Conservation (phyloP, 2,797 vertebrate genomes). For the Periophthalmus magnuspinnatus region DNA sequence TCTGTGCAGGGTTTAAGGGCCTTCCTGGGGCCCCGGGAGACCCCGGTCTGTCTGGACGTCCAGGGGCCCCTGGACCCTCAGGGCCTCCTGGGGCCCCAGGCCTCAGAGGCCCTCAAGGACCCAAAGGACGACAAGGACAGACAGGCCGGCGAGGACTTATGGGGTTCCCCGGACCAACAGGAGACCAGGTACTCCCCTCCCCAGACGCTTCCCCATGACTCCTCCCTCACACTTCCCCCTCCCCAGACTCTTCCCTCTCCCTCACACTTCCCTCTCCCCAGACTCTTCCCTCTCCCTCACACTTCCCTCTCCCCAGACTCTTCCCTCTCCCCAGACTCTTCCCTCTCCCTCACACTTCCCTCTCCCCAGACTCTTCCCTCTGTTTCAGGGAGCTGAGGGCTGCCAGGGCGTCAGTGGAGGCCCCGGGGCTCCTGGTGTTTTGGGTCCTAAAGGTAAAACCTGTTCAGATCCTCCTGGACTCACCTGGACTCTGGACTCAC, state of each 20-base stretch:
- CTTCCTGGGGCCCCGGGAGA: neutral
- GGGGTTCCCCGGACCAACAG: neutral
- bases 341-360: too few relatives aligned
- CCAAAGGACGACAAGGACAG: neutral
- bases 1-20: conserved; percentile 1
- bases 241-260: too few relatives aligned
- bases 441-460: neutral
- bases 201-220: neutral
- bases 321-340: too few relatives aligned
- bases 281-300: neutral
- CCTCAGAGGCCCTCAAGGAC: neutral
- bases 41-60: neutral
- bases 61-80: neutral
- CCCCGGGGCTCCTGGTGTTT: neutral
- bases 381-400: neutral
- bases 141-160: neutral
- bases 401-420: neutral
- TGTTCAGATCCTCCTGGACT: neutral
- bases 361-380: too few relatives aligned
- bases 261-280: too few relatives aligned
- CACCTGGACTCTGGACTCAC: neutral
- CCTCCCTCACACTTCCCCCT: too few relatives aligned
- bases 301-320: neutral
- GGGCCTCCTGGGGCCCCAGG: neutral
- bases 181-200: conserved; percentile 1